Evolutionary conservation across 2,797 vertebrate genomes (phyloP), one percentile per base, ranked within the genome.

Genomic region (Melopsittacus undulatus): DNA sequence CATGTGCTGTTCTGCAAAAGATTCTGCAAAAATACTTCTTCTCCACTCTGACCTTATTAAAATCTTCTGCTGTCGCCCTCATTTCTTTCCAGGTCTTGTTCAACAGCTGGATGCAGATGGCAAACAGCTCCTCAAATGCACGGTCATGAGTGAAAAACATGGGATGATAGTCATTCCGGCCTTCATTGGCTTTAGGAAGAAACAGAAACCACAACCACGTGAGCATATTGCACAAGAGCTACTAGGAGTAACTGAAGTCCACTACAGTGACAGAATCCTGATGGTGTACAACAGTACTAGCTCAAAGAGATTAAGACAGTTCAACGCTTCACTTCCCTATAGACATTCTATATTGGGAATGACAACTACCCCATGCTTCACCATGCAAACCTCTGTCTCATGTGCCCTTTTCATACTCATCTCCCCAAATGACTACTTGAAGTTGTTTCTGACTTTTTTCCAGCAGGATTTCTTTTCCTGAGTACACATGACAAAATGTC

Each of bases 61-160:
- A 99, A 97, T 99, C 99, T 96, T 99, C 99, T 0, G 99, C 98
- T 8, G 99, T 99, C 0, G 99, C 99, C 77, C 99, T 98, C 99
- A 99, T 99, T 98, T 99, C 99, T 96, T 99, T 99, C 99, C 99
- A 99, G 78, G 99, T 99, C 98, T 99, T 99, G 97, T 99, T 99
- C 48, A 99, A 97, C 70, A 99, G 97, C 96, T 99, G 99, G 96
- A 99, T 99, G 96, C 99, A 99, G 97, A 99, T 98, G 54, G 99
- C 99, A 96, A 99, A 99, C 77, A 99, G 99, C 97, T 99, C 99
- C 94, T 99, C 99, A 94, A 99, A 99, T 3, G 99, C 99, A 10
- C 98, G 99, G 94, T 99, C 99, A 20, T 99, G 99, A 17, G 99
- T 99, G 91, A 99, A 99, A 98, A 99, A 99, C 99, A 99, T 99